phyloP scores from a whole-genome alignment of 1,140 invertebrate species.

The Trinorchestia longiramus region DNA sequence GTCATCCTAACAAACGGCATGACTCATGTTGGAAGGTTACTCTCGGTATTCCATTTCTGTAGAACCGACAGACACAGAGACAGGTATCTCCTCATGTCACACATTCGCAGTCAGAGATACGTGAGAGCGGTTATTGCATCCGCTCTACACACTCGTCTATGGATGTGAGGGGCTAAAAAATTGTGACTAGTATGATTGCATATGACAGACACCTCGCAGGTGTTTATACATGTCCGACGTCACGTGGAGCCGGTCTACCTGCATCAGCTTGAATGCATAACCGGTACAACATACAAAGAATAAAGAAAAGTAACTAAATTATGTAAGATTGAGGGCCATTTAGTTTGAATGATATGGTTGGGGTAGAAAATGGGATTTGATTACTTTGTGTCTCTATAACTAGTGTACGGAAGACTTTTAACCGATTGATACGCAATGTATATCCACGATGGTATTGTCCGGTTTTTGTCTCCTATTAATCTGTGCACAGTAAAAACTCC shows the following conservation, averaged over 20 bases:
- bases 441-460: background rate
- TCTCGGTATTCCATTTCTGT: too few relatives aligned
- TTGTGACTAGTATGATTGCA: background rate
- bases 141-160: background rate
- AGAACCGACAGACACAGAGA: background rate
- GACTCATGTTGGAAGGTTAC: too few relatives aligned
- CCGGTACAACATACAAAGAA: too few relatives aligned
- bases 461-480: too few relatives aligned
- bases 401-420: background rate
- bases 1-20: too few relatives aligned
- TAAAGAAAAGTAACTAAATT: too few relatives aligned
- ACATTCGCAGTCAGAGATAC: background rate
- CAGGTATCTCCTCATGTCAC: background rate
- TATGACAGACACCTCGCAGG: background rate
- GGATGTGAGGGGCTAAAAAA: background rate
- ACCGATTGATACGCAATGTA: background rate
- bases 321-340: background rate
- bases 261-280: background rate
- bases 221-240: background rate
- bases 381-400: background rate
- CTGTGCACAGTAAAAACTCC: too few relatives aligned
- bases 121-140: background rate
- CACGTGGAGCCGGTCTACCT: background rate
- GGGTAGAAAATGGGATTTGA: background rate
- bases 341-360: background rate